Evolutionary conservation across 2,888 invertebrate genomes (phyloP), one percentile per base, ranked within the genome.

Genomic region (Parasteatoda lunata): DNA sequence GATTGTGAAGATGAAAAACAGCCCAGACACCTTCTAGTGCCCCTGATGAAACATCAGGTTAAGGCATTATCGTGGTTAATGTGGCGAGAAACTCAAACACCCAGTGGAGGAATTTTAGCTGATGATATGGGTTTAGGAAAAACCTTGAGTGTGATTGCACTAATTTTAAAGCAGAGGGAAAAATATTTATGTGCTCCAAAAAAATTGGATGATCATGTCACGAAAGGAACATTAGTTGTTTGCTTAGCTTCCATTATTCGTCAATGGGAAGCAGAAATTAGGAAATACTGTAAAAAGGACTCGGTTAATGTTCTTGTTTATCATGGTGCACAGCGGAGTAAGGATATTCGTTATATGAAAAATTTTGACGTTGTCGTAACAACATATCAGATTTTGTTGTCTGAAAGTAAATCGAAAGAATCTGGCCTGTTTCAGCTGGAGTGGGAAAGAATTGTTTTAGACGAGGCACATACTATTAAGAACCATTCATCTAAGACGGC

Each of bases 401-500:
- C 69, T 5, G 88, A 88, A 66, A 69, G 69, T 5, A 88, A 88
- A 64, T 54, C 81, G 1, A 64, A 45, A 30, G 30, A 79, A 13
- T 88, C 95, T 1, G 93, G 94, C 0, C 90, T 97, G 47, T 94
- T 94, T 91, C 93, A 94, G 69, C 93, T 98, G 4, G 93, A 93
- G 9, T 99, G 98, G 98, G 94, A 95, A 0, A 94, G 98, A 76
- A 94, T 97, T 3, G 95, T 98, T 88, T 93, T 99, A 47, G 98
- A 99, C 92, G 98, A 99, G 93, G 98, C 96, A 0, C 98, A 99
- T 92, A 94, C 94, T 66, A 96, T 98, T 8, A 95, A 98, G 90
- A 98, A 98, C 93, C 94, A 96, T 91, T 97, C 97, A 92, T 94
- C 95, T 8, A 93, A 94, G 89, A 95, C 95, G 0, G 95, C 96